These are phyloP conservation scores for Helicoverpa zea DNA, from an alignment of 1,140 invertebrate genomes.

Conservation along the genomic window DNA sequence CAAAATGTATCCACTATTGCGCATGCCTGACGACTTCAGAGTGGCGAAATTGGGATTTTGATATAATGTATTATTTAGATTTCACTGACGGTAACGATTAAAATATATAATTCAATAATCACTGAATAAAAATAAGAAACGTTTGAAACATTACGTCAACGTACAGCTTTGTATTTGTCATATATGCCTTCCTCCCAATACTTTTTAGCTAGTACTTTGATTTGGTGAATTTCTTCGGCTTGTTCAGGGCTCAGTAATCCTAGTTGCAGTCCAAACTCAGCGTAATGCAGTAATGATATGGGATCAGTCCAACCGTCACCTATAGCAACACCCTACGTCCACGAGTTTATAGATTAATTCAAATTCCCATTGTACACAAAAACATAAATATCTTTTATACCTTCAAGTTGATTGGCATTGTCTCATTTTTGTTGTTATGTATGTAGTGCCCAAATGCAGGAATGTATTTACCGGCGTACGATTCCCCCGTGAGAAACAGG, in stretches of 20 bases:
- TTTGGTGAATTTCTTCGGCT: neutral
- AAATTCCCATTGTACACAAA: neutral
- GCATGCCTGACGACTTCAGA: too few relatives aligned
- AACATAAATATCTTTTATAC: constrained; percentile 36
- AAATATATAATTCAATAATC: too few relatives aligned
- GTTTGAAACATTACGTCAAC: neutral
- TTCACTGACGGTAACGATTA: too few relatives aligned
- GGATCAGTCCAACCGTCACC: constrained; percentile 60
- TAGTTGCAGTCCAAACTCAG: constrained; percentile 8
- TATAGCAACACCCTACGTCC: constrained; percentile 58
- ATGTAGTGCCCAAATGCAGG: constrained; percentile 89
- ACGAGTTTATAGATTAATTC: neutral
- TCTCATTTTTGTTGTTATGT: constrained; percentile 66
- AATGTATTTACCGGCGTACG: constrained; percentile 93
- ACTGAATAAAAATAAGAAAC: too few relatives aligned
- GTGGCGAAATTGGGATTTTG: too few relatives aligned
- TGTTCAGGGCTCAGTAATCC: constrained; percentile 10
- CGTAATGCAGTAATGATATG: constrained; percentile 53
- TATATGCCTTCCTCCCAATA: neutral
- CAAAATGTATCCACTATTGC: too few relatives aligned
- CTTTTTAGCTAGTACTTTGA: constrained; percentile 10
- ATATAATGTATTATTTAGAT: too few relatives aligned
- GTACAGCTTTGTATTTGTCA: neutral
- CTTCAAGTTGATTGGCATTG: constrained; percentile 54
- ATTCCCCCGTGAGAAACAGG: constrained; percentile 92